Base-by-base conservation (phyloP, 2,113 vertebrate genomes). In the Copsychus sechellarum region DNA sequence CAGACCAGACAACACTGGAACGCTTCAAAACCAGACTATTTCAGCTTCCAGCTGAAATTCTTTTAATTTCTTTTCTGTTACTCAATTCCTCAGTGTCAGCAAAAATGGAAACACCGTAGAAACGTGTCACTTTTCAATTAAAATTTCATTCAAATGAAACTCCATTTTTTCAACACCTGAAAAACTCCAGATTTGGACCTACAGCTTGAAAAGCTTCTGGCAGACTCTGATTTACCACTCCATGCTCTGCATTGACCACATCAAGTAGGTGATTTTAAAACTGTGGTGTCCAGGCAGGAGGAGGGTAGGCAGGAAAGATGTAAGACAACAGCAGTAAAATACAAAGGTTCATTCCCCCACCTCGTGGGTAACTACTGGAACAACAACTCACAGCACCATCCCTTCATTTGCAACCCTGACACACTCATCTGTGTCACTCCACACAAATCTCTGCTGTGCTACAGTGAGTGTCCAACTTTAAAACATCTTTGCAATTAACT, bases 281-380 rank as follows among this genome's bases (percentile, higher is more conserved):
- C 45, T 8, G 42, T 4, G 15, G 26, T 6, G 34, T 42, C 14
- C 74, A 66, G 54, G 53, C 45, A 85, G 61, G 40, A 95, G 48
- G 22, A 72, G n/a, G 40, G 47, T 9, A 20, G 36, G 53, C 51
- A 84, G 36, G 22, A 84, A 80, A 85, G 61, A 74, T 51, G 3
- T 2, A 34, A 76, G n/a, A 51, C 28, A 65, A 50, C 31, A 70
- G 62, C 58, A 88, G 31, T 34, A 15, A 22, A 91, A 88, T 17
- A 60, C 9, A 87, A 97, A 94, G 83, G 85, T 94, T 80, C 78
- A 72, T 92, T 92, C 86, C 64, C 90, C 97, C 95, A 95, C 81
- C 95, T 77, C 90, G 98, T 98, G 98, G 97, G 51, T 72, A 71
- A 12, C 7, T 26, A 4, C 24, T 22, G 95, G 83, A 95, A 98